phyloP scores from a whole-genome alignment of 2,797 vertebrate genomes.

The Euthynnus affinis region DNA sequence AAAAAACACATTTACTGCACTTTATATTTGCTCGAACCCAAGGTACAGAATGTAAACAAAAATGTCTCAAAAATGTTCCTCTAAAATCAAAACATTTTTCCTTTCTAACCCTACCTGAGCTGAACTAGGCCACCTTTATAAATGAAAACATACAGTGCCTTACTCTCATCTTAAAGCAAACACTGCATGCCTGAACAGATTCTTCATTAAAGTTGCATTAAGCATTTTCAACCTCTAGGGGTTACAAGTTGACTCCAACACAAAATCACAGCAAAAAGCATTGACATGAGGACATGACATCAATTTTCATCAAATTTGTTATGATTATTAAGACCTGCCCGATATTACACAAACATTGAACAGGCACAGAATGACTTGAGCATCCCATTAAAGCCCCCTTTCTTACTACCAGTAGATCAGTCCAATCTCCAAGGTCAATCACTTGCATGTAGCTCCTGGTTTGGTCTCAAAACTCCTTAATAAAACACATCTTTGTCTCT shows the following conservation, averaged over 20 bases:
- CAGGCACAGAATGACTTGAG: not conserved
- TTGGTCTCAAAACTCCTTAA: not conserved
- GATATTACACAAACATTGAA: not conserved
- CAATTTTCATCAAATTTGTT: not conserved
- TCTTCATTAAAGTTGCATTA: not conserved
- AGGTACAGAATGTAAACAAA: slow-evolving; percentile 11
- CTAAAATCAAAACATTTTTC: not conserved
- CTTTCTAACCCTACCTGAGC: not conserved
- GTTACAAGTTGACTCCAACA: not conserved
- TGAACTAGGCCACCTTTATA: not conserved
- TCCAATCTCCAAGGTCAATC: not conserved
- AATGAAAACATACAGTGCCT: not conserved
- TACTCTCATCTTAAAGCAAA: not conserved
- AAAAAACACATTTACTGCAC: not conserved
- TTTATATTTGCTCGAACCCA: not conserved
- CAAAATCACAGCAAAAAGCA: not conserved
- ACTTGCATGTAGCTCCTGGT: not conserved
- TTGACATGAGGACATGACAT: not conserved
- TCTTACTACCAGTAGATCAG: not conserved
- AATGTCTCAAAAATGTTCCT: not conserved
- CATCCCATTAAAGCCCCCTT: not conserved
- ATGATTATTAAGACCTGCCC: not conserved
- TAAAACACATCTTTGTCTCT: not conserved
- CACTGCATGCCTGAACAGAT: not conserved
- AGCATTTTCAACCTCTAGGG: not conserved